These are phyloP conservation scores for Molossus alvarezi DNA, from an alignment of 2,797 vertebrate species.

Conservation along the genomic window DNA sequence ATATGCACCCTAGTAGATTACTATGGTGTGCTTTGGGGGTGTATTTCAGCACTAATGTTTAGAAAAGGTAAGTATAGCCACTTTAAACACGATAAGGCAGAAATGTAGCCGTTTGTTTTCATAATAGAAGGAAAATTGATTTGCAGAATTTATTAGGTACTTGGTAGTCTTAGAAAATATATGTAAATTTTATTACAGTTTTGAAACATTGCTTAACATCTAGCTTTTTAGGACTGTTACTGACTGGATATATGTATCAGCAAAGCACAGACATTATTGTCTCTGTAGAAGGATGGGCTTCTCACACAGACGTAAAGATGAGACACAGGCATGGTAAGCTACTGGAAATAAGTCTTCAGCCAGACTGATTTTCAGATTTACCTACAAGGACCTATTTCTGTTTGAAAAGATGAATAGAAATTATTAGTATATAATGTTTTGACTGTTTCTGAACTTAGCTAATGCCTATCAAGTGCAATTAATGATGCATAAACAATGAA, in stretches of 20 bases:
- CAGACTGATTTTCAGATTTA: background rate
- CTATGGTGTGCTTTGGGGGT: background rate
- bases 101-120: slow-evolving; percentile 33
- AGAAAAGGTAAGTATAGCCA: slow-evolving; percentile 23
- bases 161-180: slow-evolving; percentile 30
- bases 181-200: slow-evolving; percentile 21
- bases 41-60: slow-evolving; percentile 36
- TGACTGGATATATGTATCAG: background rate
- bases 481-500: background rate
- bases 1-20: background rate
- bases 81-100: slow-evolving; percentile 41
- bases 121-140: slow-evolving; percentile 55
- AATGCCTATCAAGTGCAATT: background rate
- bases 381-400: background rate
- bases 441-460: slow-evolving; percentile 33
- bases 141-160: slow-evolving; percentile 45
- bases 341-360: background rate
- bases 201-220: slow-evolving; percentile 55
- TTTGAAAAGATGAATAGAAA: slow-evolving; percentile 4
- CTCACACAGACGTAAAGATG: background rate
- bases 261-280: background rate
- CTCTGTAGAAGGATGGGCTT: background rate
- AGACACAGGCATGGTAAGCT: background rate
- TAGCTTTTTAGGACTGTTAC: slow-evolving; percentile 23
- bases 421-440: background rate